phyloP scores from a whole-genome alignment of 2,888 invertebrate genomes.

The Ennomos erosarius region DNA sequence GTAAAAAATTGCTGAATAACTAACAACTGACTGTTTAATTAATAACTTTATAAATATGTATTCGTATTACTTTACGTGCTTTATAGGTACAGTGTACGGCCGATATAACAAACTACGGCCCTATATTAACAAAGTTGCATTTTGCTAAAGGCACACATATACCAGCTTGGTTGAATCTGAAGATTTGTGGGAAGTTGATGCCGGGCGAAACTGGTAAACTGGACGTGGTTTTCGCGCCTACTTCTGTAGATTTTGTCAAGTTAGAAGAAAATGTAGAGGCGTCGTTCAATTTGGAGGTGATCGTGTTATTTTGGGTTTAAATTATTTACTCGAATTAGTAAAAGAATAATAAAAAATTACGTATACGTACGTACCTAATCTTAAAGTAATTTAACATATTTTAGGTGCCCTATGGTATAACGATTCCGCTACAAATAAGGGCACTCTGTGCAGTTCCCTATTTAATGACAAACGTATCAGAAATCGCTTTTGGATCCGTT shows the following conservation, averaged over 20 bases:
- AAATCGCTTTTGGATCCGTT: conserved; percentile 84
- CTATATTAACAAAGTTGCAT: conserved; percentile 72
- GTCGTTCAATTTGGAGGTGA: conserved; percentile 78
- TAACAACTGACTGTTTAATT: background rate
- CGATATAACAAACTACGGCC: conserved; percentile 84
- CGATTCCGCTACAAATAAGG: conserved; percentile 83
- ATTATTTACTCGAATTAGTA: no score
- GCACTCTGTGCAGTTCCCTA: conserved; percentile 86
- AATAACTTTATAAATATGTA: background rate
- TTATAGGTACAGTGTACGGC: conserved; percentile 72
- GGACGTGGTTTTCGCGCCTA: conserved; percentile 82
- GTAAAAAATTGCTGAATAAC: conserved; percentile 46
- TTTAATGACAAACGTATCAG: conserved; percentile 68
- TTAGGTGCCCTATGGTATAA: conserved; percentile 85
- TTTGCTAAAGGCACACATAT: conserved; percentile 65
- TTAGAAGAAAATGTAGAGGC: conserved; percentile 73
- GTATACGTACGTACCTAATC: no score
- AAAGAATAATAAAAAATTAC: no score
- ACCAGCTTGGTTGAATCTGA: conserved; percentile 67
- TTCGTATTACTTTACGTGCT: background rate
- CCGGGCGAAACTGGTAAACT: conserved; percentile 80
- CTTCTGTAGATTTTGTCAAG: conserved; percentile 66
- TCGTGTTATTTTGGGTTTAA: conserved; percentile 5
- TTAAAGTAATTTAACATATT: conserved; percentile 17
- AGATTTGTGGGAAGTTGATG: conserved; percentile 69